Conservation (phyloP, 2,888 invertebrate genomes). For the Reticulitermes lucifugus region DNA sequence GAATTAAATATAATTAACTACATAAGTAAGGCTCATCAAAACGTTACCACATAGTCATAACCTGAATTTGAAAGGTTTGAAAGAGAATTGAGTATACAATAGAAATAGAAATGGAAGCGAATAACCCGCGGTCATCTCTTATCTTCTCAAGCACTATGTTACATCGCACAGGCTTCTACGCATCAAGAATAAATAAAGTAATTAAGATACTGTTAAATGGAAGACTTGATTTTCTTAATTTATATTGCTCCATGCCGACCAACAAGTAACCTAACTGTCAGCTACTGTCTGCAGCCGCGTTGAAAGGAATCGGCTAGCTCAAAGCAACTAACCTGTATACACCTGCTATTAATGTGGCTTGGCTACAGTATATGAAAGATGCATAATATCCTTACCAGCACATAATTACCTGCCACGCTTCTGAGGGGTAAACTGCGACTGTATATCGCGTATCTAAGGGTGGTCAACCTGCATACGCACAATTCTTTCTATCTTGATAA, state of each 20-base stretch:
- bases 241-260: neutral
- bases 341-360: neutral
- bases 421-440: too few species aligned
- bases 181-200: constrained; percentile 36
- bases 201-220: constrained; percentile 39
- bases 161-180: neutral
- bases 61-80: too few species aligned
- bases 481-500: too few species aligned
- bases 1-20: too few species aligned
- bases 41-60: too few species aligned
- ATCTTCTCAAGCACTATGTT: neutral
- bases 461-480: too few species aligned
- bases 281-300: neutral
- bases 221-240: constrained; percentile 26
- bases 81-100: too few species aligned
- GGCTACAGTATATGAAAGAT: neutral
- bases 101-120: too few species aligned
- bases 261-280: neutral
- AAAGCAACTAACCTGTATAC: constrained; percentile 2
- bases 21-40: too few species aligned
- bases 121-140: too few species aligned
- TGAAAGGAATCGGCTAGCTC: neutral
- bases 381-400: neutral
- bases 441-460: too few species aligned
- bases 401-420: neutral